Conservation (phyloP, 2,113 vertebrate genomes). For the Peromyscus polionotus region DNA sequence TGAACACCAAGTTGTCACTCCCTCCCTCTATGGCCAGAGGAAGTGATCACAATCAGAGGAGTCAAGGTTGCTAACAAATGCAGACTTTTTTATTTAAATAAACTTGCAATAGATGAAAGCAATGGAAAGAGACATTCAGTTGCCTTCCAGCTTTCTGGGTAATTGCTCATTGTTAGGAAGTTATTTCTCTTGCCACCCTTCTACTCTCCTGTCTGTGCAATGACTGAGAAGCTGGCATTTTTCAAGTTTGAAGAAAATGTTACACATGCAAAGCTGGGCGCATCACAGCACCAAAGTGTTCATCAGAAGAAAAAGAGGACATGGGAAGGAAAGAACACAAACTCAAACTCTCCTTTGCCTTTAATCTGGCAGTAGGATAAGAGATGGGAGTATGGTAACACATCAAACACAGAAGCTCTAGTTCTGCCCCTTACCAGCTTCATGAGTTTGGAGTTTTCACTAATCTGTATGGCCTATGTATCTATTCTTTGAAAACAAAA, state of each 20-base stretch:
- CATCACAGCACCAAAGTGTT: not conserved
- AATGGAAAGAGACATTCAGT: not conserved
- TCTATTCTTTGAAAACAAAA: not conserved
- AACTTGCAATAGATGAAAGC: not conserved
- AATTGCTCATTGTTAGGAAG: not conserved
- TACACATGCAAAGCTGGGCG: too few relatives aligned
- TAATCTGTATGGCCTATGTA: not conserved
- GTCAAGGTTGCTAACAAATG: not conserved
- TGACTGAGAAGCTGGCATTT: not conserved
- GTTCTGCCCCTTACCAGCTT: not conserved
- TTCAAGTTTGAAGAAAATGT: not conserved
- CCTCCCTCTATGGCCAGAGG: not conserved
- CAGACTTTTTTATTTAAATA: constrained; percentile 32
- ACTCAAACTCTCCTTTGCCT: not conserved
- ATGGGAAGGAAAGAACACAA: not conserved
- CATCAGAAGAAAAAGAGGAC: not conserved
- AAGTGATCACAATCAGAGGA: not conserved
- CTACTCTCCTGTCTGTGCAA: not conserved
- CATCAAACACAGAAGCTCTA: not conserved
- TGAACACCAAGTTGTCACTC: not conserved
- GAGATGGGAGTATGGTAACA: not conserved
- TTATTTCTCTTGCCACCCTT: not conserved
- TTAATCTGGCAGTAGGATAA: not conserved
- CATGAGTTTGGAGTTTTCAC: not conserved
- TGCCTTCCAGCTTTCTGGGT: not conserved